Percentiles rank a stretch among this genome's conserved stretches.
Evolutionary conservation across 1,140 invertebrate genomes (phyloP).

Genomic region (Sarcophaga bullata): DNA sequence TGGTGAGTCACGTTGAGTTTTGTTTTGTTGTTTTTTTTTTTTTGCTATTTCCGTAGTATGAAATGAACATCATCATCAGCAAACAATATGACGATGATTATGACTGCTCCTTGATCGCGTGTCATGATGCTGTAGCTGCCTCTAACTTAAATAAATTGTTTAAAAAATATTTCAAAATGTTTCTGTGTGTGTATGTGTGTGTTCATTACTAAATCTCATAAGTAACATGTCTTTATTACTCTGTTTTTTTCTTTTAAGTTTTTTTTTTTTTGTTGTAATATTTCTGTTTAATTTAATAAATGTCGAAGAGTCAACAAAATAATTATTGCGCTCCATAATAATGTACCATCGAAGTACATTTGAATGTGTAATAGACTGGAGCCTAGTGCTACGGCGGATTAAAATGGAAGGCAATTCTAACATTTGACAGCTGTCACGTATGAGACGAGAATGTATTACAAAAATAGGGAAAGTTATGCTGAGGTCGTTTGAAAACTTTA

Average conservation of each 20-base stretch:
- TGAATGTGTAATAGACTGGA: background rate
- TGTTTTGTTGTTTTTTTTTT: no score
- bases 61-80: no score
- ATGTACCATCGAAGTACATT: background rate
- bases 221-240: background rate
- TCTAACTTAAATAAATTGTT: background rate
- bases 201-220: background rate
- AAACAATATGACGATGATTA: background rate
- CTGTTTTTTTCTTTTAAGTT: no score
- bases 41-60: no score
- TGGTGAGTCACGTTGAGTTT: no score
- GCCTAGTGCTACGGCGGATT: background rate
- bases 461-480: no score
- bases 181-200: no score
- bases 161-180: conserved; percentile 6
- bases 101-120: background rate
- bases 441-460: no score
- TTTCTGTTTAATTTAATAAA: background rate
- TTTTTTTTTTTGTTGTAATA: background rate
- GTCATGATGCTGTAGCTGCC: background rate
- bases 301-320: background rate
- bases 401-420: no score
- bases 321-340: background rate
- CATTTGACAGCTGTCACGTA: no score
- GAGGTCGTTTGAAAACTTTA: no score